A percentile compares a stretch with the other conserved stretches of the same genome.
Evolutionary conservation across 2,113 vertebrate species (phyloP).

Genomic region (Herpailurus yagouaroundi): DNA sequence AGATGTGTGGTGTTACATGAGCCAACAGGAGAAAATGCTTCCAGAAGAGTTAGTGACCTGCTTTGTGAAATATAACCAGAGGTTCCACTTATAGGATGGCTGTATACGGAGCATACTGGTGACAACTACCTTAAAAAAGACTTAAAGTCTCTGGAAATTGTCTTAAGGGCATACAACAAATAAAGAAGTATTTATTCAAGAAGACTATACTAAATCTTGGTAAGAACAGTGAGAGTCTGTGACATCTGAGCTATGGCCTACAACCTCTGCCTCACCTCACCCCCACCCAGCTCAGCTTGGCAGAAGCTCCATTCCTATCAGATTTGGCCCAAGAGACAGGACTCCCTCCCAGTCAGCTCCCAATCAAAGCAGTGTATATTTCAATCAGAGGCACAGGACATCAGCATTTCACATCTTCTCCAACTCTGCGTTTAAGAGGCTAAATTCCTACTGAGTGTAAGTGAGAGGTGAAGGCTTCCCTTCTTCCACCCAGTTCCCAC

Average conservation of each 20-base stretch:
- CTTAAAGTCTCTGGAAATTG: background rate
- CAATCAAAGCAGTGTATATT: background rate
- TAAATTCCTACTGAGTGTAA: background rate
- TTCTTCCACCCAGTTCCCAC: background rate
- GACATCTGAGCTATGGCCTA: background rate
- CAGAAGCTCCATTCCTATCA: background rate
- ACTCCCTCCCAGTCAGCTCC: background rate
- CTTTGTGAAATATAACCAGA: background rate
- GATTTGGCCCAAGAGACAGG: background rate
- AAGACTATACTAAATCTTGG: background rate
- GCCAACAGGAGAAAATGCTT: background rate
- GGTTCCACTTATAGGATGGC: accelerated
- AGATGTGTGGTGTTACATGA: background rate
- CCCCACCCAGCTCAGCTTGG: background rate
- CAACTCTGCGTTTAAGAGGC: background rate
- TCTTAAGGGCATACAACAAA: background rate
- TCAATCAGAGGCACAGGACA: background rate
- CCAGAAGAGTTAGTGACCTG: background rate
- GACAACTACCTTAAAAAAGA: background rate
- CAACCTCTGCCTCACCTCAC: accelerated
- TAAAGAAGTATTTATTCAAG: background rate
- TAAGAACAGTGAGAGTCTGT: background rate
- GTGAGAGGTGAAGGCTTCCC: background rate
- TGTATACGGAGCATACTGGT: background rate
- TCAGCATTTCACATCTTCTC: background rate